These are phyloP conservation scores for Porites divaricata DNA, from an alignment of 92 coral and sea anemone species.

Conservation along the genomic window DNA sequence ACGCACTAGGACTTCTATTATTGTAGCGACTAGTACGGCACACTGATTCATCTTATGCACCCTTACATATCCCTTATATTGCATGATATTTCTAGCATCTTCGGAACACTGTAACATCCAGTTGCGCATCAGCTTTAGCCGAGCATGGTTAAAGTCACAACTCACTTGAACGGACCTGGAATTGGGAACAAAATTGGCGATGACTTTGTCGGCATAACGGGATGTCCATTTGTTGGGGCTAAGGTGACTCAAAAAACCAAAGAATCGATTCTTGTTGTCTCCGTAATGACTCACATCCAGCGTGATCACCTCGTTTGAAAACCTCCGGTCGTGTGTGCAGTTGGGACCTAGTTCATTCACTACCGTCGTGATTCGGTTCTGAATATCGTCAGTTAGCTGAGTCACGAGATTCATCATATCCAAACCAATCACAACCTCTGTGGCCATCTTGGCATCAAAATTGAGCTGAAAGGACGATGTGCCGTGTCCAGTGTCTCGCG, in stretches of 20 bases:
- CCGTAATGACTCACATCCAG: background rate
- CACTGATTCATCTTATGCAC: background rate
- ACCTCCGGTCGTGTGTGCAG: background rate
- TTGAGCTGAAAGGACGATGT: background rate
- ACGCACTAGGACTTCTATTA: background rate
- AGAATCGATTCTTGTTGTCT: background rate
- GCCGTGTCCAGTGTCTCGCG: background rate
- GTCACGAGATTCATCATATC: background rate
- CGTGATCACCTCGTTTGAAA: background rate
- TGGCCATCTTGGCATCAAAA: background rate
- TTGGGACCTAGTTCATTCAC: background rate
- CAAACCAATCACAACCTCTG: slow-evolving; percentile 2
- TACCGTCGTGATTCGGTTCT: slow-evolving; percentile 1
- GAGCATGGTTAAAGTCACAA: slow-evolving; percentile 17
- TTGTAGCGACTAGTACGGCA: background rate
- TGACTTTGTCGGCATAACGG: background rate
- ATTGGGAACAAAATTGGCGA: background rate
- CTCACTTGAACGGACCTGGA: background rate
- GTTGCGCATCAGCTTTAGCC: background rate
- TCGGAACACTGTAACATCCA: slow-evolving; percentile 2
- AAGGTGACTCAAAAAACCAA: background rate
- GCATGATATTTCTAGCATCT: background rate
- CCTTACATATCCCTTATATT: background rate
- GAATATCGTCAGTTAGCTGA: background rate
- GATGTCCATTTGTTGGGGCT: background rate